A percentile compares a stretch with the other conserved stretches of the same genome.
These are phyloP conservation scores for Pelochelys cantorii DNA, from an alignment of 2,797 vertebrate genomes.

Conservation along the genomic window DNA sequence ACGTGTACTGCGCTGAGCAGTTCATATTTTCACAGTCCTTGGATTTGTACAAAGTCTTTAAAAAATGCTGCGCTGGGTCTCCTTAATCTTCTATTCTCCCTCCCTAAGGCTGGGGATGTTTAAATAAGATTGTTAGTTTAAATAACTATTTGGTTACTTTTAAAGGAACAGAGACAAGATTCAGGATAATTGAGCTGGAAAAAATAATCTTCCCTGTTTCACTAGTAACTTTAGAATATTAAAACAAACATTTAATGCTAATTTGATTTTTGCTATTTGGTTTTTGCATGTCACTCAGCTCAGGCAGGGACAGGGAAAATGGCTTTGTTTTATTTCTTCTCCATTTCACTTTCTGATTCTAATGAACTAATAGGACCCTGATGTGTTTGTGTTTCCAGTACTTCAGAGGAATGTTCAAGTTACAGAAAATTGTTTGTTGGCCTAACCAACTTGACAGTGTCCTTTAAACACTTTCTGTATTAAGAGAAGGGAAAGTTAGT, in stretches of 20 bases:
- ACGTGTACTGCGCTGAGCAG: background rate
- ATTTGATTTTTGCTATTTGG: background rate
- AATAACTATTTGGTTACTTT: background rate
- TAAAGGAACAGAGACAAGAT: background rate
- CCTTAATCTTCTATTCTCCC: constrained; percentile 31
- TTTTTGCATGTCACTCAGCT: background rate
- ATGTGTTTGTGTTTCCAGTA: background rate
- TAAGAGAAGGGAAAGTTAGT: constrained; percentile 35
- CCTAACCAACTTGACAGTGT: background rate
- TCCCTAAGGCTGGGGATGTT: background rate
- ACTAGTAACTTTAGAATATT: background rate
- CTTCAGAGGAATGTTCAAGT: background rate
- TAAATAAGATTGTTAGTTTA: background rate
- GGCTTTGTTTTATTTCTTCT: constrained; percentile 41
- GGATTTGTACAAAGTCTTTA: background rate
- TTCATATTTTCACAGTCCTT: background rate
- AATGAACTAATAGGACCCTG: background rate
- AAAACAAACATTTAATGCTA: background rate
- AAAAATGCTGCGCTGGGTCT: background rate
- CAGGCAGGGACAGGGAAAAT: background rate
- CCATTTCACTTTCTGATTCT: constrained; percentile 6
- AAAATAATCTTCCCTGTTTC: background rate
- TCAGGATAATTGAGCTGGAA: background rate
- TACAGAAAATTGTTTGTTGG: background rate
- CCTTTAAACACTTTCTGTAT: constrained; percentile 57